phyloP scores from a whole-genome alignment of 1,140 invertebrate genomes.

The Anoplolepis gracilipes region DNA sequence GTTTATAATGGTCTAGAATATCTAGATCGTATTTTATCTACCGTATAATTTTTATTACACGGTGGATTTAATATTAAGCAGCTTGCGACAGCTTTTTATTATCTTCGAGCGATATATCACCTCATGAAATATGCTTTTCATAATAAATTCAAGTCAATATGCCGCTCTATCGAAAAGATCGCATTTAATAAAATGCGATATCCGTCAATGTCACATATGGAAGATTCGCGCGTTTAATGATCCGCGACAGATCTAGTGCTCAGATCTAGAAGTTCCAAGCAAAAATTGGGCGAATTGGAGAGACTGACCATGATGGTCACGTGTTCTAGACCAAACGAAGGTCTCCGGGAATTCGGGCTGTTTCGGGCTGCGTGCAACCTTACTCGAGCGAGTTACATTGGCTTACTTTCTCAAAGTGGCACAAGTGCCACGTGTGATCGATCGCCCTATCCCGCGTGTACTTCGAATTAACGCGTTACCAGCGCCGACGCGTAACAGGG shows the following conservation, averaged over 20 bases:
- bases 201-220: constrained; percentile 1
- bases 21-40: background rate
- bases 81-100: background rate
- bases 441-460: constrained; percentile 58
- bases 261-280: constrained; percentile 50
- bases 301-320: constrained; percentile 42
- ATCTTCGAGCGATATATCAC: background rate
- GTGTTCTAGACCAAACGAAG: constrained; percentile 56
- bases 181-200: constrained; percentile 4
- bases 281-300: background rate
- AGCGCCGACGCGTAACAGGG: background rate
- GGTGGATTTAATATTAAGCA: background rate
- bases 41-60: background rate
- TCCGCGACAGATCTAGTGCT: constrained; percentile 3
- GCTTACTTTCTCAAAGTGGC: constrained; percentile 81
- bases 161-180: background rate
- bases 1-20: background rate
- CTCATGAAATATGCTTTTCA: background rate
- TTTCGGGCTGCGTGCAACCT: constrained; percentile 68
- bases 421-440: constrained; percentile 73
- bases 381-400: constrained; percentile 78
- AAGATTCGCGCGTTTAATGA: background rate
- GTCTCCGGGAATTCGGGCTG: constrained; percentile 41
- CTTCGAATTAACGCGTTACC: constrained; percentile 28
- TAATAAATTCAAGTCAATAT: background rate